Evolutionary conservation across 2,797 vertebrate genomes (phyloP), one percentile per base, ranked within the genome.

Genomic region (Epinephelus awoara): DNA sequence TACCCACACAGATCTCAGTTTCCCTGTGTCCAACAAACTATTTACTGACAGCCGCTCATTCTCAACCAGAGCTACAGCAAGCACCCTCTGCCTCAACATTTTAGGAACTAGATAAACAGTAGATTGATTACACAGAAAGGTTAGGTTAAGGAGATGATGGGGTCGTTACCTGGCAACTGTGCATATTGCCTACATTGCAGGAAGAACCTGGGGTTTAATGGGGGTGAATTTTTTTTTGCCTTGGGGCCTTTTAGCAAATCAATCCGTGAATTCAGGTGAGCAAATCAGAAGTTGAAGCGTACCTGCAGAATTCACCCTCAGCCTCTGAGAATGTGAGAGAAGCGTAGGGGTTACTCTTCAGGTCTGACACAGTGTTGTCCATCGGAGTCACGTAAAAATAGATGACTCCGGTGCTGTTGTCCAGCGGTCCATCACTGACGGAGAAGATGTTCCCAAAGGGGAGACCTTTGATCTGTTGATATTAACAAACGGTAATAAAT

Each of bases 241-340:
- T 46, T 15, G 0, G 18, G 11, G 44, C 18, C 9, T 5, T 57
- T 21, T 14, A 51, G 38, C 6, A 55, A 34, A 62, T 55, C 0
- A 61, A 11, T 29, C 3, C 10, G 19, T 46, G 15, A 52, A 23
- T 47, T 63, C 17, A 74, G 21, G 12, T 3, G 1, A 47, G 27
- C 40, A 2, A 7, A 58, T 62, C 17, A 23, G 34, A 75, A 50
- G 15, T 19, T 21, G 2, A 18, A 15, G 4, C 52, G 50, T 93
- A 97, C 97, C 97, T 97, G 95, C 97, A 97, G 75, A 97, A 96
- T 75, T 97, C 95, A 63, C 95, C 95, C 13, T 98, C 96, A 0
- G 94, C 92, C 78, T 98, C 97, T 2, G 96, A 95, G 78, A 98
- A 93, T 1, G 96, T 96, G 79, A 98, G 84, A 0, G 97, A 98